Evolutionary conservation across 2,888 invertebrate genomes (phyloP).

Genomic region (Cantharis nigra): DNA sequence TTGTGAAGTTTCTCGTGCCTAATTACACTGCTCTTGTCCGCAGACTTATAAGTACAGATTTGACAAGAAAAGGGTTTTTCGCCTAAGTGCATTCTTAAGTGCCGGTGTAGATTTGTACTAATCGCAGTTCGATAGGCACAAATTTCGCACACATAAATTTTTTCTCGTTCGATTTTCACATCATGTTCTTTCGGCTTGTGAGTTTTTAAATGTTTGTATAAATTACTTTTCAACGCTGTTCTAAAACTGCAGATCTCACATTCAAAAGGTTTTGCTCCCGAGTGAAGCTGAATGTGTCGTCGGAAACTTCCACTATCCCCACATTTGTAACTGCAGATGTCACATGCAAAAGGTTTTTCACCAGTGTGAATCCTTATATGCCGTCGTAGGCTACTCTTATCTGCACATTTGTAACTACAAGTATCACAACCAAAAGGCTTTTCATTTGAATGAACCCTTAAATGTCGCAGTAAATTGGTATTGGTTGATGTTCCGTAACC

Average conservation of each 20-base stretch:
- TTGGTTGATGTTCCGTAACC: neutral
- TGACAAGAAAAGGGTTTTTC: neutral
- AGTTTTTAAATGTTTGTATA: neutral
- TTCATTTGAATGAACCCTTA: neutral
- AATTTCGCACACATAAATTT: neutral
- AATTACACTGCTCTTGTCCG: neutral
- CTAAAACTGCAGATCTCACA: neutral
- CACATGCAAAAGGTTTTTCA: neutral
- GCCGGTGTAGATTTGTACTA: neutral
- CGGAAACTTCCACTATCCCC: neutral
- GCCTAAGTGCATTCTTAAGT: neutral
- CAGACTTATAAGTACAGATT: neutral
- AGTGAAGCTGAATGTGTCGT: neutral
- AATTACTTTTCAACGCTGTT: neutral
- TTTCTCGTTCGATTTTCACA: neutral
- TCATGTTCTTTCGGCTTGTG: neutral
- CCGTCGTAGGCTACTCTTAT: neutral
- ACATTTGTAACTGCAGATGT: neutral
- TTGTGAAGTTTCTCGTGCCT: neutral
- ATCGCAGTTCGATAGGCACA: neutral
- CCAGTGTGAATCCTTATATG: neutral
- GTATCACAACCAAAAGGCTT: neutral
- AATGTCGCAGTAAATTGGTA: neutral
- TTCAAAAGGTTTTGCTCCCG: neutral
- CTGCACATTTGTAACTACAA: neutral